Percentiles rank a stretch among this genome's conserved stretches.
These are phyloP conservation scores for Sebastes schlegelii DNA, from an alignment of 2,113 vertebrate species.

Conservation along the genomic window DNA sequence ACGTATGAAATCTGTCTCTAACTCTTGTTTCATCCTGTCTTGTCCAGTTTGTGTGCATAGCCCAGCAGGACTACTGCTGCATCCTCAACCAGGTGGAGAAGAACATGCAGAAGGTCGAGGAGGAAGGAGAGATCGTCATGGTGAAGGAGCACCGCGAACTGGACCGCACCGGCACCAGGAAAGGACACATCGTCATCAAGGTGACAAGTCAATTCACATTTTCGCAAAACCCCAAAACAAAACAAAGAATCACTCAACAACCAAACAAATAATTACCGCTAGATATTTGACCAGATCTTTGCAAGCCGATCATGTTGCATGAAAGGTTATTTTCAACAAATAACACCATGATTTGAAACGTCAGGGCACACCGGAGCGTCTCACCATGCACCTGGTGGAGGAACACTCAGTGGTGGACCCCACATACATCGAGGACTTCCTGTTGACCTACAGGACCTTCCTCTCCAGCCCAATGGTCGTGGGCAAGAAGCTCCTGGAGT, in stretches of 20 bases:
- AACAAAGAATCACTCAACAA: neutral
- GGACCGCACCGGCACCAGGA: conserved; percentile 97
- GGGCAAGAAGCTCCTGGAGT: conserved; percentile 98
- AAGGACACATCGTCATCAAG: conserved; percentile 99
- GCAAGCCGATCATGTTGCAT: neutral
- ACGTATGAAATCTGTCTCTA: neutral
- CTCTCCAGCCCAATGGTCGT: conserved; percentile 99
- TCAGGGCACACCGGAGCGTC: conserved; percentile 94
- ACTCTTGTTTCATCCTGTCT: conserved; percentile 35
- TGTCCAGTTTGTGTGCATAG: conserved; percentile 97
- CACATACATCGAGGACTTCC: conserved; percentile 98
- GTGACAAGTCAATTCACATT: conserved; percentile 75
- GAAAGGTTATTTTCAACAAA: neutral
- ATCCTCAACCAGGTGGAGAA: conserved; percentile 99
- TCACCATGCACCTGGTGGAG: conserved; percentile 99
- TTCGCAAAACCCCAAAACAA: neutral
- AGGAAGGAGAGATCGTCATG: conserved; percentile 99
- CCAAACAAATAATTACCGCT: neutral
- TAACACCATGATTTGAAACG: neutral
- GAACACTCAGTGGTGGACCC: conserved; percentile 99
- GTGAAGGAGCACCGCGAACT: conserved; percentile 98
- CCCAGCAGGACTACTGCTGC: conserved; percentile 99
- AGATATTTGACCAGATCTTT: neutral
- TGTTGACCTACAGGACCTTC: conserved; percentile 97
- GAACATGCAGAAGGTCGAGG: conserved; percentile 99